Base-by-base conservation (phyloP, 2,113 vertebrate genomes). In the Menura novaehollandiae region DNA sequence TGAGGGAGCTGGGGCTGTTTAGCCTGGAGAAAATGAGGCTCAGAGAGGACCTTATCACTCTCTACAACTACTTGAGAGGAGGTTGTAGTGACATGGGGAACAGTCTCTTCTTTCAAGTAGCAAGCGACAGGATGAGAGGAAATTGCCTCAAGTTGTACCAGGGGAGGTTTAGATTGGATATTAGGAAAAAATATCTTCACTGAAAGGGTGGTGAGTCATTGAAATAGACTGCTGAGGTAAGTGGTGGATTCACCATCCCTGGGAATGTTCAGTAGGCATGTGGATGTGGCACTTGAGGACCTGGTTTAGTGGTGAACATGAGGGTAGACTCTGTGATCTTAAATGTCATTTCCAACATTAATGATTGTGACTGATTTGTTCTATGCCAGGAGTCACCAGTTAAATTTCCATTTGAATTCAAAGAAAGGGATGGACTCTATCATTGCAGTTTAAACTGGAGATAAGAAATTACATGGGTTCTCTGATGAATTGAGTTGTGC, bases 401-500 rank as follows among this genome's bases (percentile, higher is more conserved):
- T 68, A 55, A 66, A 39, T 68, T 86, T 76, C 28, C 11, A 3
- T 73, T 58, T 55, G 27, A 73, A 41, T 72, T 64, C 46, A 69
- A 35, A 3, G 2, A 44, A 81, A 51, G 17, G 5, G 18, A 19
- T 27, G 11, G 35, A 28, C 1, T 0, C 0, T 71, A 12, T 23
- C 4, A 2, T 30, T 72, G 35, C 32, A 85, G 23, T 77, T 86
- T 62, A 46, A 92, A 56, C 16, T n/a, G 17, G 30, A 68, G 15
- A 62, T 23, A 46, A 62, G 9, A 8, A 62, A 47, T 62, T 58
- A 33, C 23, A 16, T 0, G 4, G 17, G 10, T 26, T 69, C 13
- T 49, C 43, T 27, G 21, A 53, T 43, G 18, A 28, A 32, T 0
- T 67, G 60, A 55, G 21, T 13, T 60, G 2, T 32, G 17, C 19